phyloP scores from a whole-genome alignment of 2,888 invertebrate genomes.

The Malthinus flaveolus region DNA sequence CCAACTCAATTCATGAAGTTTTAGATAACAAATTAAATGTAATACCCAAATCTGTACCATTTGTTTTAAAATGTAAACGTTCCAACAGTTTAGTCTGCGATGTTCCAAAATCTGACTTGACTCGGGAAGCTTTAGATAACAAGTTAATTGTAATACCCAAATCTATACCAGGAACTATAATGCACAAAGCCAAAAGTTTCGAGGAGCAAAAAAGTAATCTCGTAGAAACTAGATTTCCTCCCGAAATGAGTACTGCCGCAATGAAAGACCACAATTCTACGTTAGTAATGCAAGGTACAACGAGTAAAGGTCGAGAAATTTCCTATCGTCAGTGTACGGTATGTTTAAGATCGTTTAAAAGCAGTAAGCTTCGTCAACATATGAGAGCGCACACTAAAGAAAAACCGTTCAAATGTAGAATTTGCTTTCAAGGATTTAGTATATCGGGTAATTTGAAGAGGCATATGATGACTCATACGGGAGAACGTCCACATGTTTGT shows the following conservation, averaged over 20 bases:
- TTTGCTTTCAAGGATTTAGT: slow-evolving; percentile 47
- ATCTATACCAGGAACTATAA: no score
- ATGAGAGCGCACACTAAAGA: slow-evolving; percentile 50
- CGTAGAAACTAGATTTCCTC: no score
- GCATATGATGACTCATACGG: slow-evolving; percentile 30
- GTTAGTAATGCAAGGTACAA: slow-evolving; percentile 5
- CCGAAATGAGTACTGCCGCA: neutral
- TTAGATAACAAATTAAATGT: neutral
- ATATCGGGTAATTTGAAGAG: slow-evolving; percentile 30
- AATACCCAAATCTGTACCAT: no score
- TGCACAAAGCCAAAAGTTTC: no score
- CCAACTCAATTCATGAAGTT: no score
- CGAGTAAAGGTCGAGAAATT: slow-evolving; percentile 13
- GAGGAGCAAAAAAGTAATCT: no score
- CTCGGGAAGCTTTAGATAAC: no score
- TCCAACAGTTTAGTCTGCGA: slow-evolving; percentile 13
- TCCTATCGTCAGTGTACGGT: slow-evolving; percentile 22
- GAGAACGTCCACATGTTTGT: slow-evolving; percentile 27
- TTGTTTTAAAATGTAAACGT: slow-evolving; percentile 22
- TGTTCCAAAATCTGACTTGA: neutral
- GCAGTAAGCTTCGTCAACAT: slow-evolving; percentile 35
- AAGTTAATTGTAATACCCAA: neutral
- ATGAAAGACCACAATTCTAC: neutral
- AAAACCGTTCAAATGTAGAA: slow-evolving; percentile 51
- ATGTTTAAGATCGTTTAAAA: slow-evolving; percentile 22